Evolutionary conservation across 2,888 invertebrate genomes (phyloP), one percentile per base, ranked within the genome.

Genomic region (Esperia sulphurella): DNA sequence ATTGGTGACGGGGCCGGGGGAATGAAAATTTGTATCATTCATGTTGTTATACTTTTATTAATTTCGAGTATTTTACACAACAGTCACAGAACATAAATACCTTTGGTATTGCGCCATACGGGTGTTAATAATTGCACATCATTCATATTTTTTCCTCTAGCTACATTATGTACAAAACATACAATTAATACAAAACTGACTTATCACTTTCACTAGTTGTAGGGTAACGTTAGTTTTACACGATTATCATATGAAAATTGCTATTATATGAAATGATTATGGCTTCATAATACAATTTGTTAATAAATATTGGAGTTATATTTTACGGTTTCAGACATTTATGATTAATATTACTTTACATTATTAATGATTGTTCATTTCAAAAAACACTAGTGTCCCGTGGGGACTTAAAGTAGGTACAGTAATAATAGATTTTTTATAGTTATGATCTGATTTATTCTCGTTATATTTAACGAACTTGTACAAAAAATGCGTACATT

Each of bases 101-200:
- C 84, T 87, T 86, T 87, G 85, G 85, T 85, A 88, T 83, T 77
- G 81, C 78, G 79, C 75, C 73, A 69, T 73, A 75, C 68, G 72
- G 71, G 72, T 81, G 79, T 75, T 80, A 73, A 68, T 86, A 83
- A 86, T 88, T 85, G 87, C 86, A 88, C 86, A 77, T 82, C 73
- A 79, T 81, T 82, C 65, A 71, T 81, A 74, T 80, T 79, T 80
- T 78, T 79, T 66, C 68, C 8, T 76, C 81, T 85, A 86, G 59
- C 79, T 85, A 85, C 70, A 60, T 75, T 87, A 85, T 87, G 74
- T 88, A 88, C 87, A 88, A 82, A 87, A 83, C 79, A 80, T 84
- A 80, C 75, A 75, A 44, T 72, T 69, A 74, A 77, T 82, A 82
- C 73, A 83, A 83, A 82, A 76, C 63, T 63, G 65, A 65, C 66